Conservation (phyloP, 2,797 vertebrate genomes). For the Rhadinocentrus ornatus region DNA sequence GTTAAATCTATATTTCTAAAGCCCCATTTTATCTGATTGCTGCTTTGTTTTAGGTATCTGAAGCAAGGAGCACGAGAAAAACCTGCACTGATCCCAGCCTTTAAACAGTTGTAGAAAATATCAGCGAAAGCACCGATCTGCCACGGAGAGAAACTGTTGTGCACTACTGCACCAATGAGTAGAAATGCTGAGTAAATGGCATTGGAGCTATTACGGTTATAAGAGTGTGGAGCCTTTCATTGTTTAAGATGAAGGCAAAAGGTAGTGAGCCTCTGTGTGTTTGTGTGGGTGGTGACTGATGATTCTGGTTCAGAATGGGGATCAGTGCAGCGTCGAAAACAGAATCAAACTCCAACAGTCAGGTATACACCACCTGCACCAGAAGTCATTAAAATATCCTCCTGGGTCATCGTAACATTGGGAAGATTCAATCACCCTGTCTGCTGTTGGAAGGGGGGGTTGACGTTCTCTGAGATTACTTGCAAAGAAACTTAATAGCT, state of each 20-base stretch:
- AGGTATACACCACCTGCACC: slow-evolving; percentile 78
- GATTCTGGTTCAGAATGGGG: slow-evolving; percentile 70
- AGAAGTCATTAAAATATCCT: slow-evolving; percentile 80
- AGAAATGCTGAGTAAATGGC: slow-evolving; percentile 68
- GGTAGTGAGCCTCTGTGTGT: slow-evolving; percentile 28
- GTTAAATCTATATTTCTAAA: slow-evolving; percentile 1
- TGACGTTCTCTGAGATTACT: slow-evolving; percentile 79
- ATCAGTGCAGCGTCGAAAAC: slow-evolving; percentile 67
- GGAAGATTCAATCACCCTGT: slow-evolving; percentile 82
- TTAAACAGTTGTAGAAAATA: slow-evolving; percentile 49
- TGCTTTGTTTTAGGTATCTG: background rate
- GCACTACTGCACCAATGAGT: slow-evolving; percentile 41
- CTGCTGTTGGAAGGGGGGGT: slow-evolving; percentile 65
- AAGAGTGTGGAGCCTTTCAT: slow-evolving; percentile 65
- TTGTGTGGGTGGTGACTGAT: slow-evolving; percentile 77
- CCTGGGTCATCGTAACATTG: slow-evolving; percentile 71
- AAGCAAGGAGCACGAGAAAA: slow-evolving; percentile 17
- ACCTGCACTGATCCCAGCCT: slow-evolving; percentile 21
- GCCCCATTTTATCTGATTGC: background rate
- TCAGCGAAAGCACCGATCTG: slow-evolving; percentile 28
- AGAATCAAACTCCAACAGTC: slow-evolving; percentile 71
- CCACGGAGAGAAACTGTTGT: slow-evolving; percentile 41
- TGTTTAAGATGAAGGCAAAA: slow-evolving; percentile 74
- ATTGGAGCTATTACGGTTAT: slow-evolving; percentile 66
- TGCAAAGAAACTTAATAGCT: slow-evolving; percentile 87